These are phyloP conservation scores for Drosophila nikananu DNA, from an alignment of 1,140 invertebrate genomes.

Conservation along the genomic window DNA sequence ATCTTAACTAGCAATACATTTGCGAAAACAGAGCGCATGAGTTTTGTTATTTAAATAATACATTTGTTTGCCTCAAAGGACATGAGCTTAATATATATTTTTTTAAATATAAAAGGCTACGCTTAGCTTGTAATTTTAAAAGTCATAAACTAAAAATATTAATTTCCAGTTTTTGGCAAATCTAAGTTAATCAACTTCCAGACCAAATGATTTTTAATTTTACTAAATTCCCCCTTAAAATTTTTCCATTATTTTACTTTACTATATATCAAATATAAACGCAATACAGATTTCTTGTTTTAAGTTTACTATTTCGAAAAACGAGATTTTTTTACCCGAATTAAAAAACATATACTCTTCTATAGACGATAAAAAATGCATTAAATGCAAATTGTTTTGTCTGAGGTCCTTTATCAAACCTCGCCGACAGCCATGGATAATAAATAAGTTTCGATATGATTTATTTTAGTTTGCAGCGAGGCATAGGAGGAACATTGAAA, in stretches of 20 bases:
- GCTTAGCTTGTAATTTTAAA: not conserved
- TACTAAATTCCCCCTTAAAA: no score
- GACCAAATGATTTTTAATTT: not conserved
- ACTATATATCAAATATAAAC: not conserved
- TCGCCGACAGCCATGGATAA: slow-evolving; percentile 50
- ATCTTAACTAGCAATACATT: not conserved
- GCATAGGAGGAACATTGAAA: slow-evolving; percentile 50
- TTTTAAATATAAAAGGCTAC: not conserved
- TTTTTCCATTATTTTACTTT: not conserved
- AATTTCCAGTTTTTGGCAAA: no score
- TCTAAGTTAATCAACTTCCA: not conserved
- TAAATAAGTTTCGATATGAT: slow-evolving; percentile 48
- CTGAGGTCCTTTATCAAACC: slow-evolving; percentile 46
- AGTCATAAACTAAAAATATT: not conserved
- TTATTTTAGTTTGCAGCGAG: slow-evolving; percentile 50
- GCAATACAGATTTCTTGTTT: no score
- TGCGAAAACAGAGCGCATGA: not conserved
- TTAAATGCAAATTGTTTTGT: slow-evolving; percentile 32
- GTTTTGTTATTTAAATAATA: not conserved
- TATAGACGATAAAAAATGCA: slow-evolving; percentile 8
- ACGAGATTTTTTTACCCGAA: not conserved
- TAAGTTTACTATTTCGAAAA: not conserved
- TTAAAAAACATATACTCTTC: no score
- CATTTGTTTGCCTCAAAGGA: no score
- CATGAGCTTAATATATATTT: no score